Base-by-base conservation (phyloP, 2,113 vertebrate genomes). In the Elephantulus edwardii region DNA sequence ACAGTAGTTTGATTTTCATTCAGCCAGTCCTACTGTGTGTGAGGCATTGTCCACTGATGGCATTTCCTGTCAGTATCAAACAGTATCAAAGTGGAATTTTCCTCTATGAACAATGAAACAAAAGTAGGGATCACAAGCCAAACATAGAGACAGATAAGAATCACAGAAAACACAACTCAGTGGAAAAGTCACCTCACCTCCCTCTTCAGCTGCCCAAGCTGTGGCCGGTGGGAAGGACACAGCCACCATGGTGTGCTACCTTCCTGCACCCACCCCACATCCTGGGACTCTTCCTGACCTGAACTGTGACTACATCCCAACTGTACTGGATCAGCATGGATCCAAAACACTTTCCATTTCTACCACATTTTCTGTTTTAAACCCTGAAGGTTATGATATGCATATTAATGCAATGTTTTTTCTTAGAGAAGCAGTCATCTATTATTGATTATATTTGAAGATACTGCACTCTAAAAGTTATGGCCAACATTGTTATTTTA, bases 321-420 rank as follows among this genome's bases (percentile, higher is more conserved):
- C 82, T 62, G 74, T 58, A 30, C 75, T 88, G 80, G 22, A n/a
- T 80, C 88, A 96, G 85, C 87, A 78, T 90, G 91, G 46, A 64
- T 54, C 85, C 66, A 92, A 26, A 42, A 26, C 88, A 83, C 71
- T 86, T 83, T 91, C 54, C 64, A 54, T 83, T 86, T 60, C 71
- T 90, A 91, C 44, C 46, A 83, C 44, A 52, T 95, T 95, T 93
- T 92, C 44, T 95, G 68, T 92, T 92, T 93, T 88, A 95, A 95
- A 54, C 77, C 86, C 88, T 77, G 17, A 71, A 84, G 88, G 50
- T 94, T 93, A 93, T 94, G 71, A 93, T 77, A 93, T 70, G 68
- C 91, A 93, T 42, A 70, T 85, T 88, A 91, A 94, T 62, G 68
- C 35, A 81, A 52, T 93, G 82, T 92, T 95, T 92, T n/a, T 75